Evolutionary conservation across 2,113 vertebrate genomes (phyloP), one percentile per base, ranked within the genome.

Genomic region (Campylomormyrus numenius): DNA sequence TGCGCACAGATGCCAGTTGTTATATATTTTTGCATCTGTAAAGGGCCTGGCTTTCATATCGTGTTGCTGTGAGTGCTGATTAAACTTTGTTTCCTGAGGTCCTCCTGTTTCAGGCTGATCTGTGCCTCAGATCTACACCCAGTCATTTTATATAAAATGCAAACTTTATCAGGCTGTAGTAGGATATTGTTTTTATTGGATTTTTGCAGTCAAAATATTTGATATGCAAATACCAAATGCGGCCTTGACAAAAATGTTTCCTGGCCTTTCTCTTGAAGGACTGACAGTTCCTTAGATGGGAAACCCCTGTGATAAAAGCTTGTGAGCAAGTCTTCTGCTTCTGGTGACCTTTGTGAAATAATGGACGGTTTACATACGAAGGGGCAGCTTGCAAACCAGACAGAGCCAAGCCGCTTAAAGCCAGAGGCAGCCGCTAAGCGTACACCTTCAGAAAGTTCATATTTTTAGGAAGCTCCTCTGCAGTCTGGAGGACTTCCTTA

Each of bases 251-350:
- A 48, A 86, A 86, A 50, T 27, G 5, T 5, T 48, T 49, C 17
- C 45, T 48, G 49, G 84, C 45, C 19, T 50, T 85, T 85, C 42
- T 48, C 35, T 9, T 74, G 42, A 85, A 89, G 27, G 50, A 62
- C 86, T 89, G 91, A 88, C 89, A 88, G 92, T 91, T 92, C 85
- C 53, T 87, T 90, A 92, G 87, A 89, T 46, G 89, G 88, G 83
- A 53, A 27, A 92, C 90, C 91, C 90, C 89, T 42, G 48, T 11
- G 48, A 87, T 90, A 90, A 89, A 90, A 90, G 86, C 89, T 91
- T 10, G n/a, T 3, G n/a, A 15, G 24, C 56, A 89, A 88, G 48
- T 80, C 19, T 53, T 77, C 46, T 90, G 90, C 39, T 42, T 90
- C 46, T 15, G 0, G 19, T 92, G 92, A 91, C 91, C 91, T 93